These are phyloP conservation scores for Peribatodes rhomboidaria DNA, from an alignment of 2,888 invertebrate species.

Conservation along the genomic window DNA sequence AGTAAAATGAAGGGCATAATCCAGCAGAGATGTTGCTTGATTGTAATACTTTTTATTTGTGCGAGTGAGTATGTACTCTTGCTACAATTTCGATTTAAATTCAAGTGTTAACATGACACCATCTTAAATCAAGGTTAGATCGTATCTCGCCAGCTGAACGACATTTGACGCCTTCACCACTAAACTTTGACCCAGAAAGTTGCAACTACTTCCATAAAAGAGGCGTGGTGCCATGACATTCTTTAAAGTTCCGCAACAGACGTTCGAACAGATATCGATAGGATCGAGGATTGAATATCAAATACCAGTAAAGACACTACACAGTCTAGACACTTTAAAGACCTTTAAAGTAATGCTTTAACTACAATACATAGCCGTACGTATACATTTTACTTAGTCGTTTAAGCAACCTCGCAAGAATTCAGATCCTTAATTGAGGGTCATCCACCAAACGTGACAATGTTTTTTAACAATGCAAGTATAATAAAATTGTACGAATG, in stretches of 20 bases:
- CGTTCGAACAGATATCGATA: conserved; percentile 9
- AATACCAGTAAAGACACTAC: no score
- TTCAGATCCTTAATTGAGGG: conserved; percentile 9
- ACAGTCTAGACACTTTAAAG: conserved; percentile 17
- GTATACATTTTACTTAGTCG: background rate
- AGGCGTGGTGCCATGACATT: conserved; percentile 79
- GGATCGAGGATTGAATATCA: conserved; percentile 42
- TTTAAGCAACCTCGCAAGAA: background rate
- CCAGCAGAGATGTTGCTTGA: no score
- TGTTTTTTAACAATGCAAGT: conserved; percentile 6
- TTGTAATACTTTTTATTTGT: no score
- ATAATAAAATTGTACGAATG: background rate
- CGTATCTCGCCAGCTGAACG: conserved; percentile 33
- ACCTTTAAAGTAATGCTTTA: conserved; percentile 28
- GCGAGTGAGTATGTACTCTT: background rate
- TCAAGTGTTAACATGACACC: conserved; percentile 21
- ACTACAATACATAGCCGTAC: background rate
- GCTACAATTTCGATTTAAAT: conserved; percentile 9
- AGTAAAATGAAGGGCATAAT: no score
- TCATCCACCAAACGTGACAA: background rate
- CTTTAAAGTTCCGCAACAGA: conserved; percentile 57
- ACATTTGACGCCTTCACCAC: conserved; percentile 40
- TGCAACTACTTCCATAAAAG: conserved; percentile 11
- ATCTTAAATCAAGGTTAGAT: conserved; percentile 28
- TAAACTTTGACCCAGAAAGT: conserved; percentile 59